Conservation (phyloP, 2,888 invertebrate genomes). For the Epicampocera succincta region DNA sequence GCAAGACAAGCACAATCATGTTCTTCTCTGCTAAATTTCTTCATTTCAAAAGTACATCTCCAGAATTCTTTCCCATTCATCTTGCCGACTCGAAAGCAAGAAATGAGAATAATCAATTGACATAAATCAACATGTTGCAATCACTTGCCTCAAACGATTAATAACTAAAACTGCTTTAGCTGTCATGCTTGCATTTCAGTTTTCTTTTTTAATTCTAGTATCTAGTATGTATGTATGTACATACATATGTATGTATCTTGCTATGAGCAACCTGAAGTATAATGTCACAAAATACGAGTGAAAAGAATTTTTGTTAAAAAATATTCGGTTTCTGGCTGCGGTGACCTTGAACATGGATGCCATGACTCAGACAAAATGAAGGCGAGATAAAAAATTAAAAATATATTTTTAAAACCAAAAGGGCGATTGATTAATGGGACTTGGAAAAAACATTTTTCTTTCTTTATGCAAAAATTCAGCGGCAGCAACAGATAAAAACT, state of each 20-base stretch:
- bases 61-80: slow-evolving; percentile 18
- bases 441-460: too few relatives aligned
- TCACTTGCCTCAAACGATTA: slow-evolving; percentile 27
- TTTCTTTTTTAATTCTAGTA: background rate
- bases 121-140: slow-evolving; percentile 50
- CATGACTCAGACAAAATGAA: slow-evolving; percentile 11
- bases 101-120: slow-evolving; percentile 3
- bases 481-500: too few relatives aligned
- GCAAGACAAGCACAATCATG: too few relatives aligned
- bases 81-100: background rate
- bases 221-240: too few relatives aligned
- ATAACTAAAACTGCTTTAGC: slow-evolving; percentile 33
- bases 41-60: background rate
- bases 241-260: background rate
- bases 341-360: background rate
- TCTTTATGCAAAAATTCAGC: too few relatives aligned
- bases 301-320: slow-evolving; percentile 24
- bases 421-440: too few relatives aligned
- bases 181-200: background rate
- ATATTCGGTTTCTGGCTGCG: background rate
- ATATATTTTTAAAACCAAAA: too few relatives aligned
- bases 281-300: slow-evolving; percentile 40
- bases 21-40: too few relatives aligned
- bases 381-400: too few relatives aligned
- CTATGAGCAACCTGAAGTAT: slow-evolving; percentile 28